Conservation (phyloP, 2,888 invertebrate species). For the Geophilus truncorum region DNA sequence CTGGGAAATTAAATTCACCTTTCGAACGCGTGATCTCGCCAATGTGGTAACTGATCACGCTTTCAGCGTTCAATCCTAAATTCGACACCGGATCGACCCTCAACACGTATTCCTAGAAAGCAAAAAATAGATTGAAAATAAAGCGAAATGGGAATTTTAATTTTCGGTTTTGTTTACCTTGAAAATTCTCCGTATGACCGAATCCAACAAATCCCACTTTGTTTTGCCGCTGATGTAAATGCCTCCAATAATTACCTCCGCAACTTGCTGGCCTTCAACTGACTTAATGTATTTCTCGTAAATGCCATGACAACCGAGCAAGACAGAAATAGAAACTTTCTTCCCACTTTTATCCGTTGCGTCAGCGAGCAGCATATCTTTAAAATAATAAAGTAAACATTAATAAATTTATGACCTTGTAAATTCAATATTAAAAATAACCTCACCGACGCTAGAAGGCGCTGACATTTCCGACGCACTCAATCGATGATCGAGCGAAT, state of each 20-base stretch:
- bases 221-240: constrained; percentile 88
- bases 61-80: constrained; percentile 74
- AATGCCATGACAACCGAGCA: constrained; percentile 64
- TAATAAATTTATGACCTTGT: background rate
- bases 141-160: background rate
- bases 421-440: too few species aligned
- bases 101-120: constrained; percentile 70
- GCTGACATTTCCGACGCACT: constrained; percentile 40
- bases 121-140: constrained; percentile 30
- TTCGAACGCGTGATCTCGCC: constrained; percentile 61
- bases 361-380: constrained; percentile 46
- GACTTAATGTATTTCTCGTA: constrained; percentile 30
- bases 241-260: constrained; percentile 75
- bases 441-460: constrained; percentile 39
- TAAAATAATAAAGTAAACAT: constrained; percentile 31
- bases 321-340: constrained; percentile 79
- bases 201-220: constrained; percentile 91
- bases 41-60: constrained; percentile 87
- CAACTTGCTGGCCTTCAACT: constrained; percentile 45
- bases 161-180: constrained; percentile 54
- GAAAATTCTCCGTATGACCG: constrained; percentile 82
- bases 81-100: constrained; percentile 89
- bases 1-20: too few species aligned
- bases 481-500: constrained; percentile 38
- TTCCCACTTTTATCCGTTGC: constrained; percentile 56